Evolutionary conservation across 2,888 invertebrate species (phyloP).

Genomic region (Latrodectus elegans): DNA sequence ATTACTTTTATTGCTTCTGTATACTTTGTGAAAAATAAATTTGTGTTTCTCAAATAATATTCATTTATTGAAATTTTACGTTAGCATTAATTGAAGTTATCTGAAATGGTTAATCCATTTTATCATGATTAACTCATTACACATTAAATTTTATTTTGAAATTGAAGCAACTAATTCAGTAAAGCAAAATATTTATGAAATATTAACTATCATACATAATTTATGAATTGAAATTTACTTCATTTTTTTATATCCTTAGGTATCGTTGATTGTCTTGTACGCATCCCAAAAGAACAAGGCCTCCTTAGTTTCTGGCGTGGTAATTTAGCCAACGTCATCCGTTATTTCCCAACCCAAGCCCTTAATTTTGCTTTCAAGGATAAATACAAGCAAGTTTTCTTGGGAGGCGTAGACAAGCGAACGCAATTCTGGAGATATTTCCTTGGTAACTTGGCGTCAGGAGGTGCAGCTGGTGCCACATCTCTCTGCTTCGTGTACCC

Average conservation of each 20-base stretch:
- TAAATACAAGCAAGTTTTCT: slow-evolving; percentile 84
- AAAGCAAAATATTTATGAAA: no score
- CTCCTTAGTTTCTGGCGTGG: slow-evolving; percentile 91
- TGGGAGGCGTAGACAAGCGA: slow-evolving; percentile 76
- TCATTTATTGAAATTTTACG: no score
- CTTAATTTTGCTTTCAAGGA: slow-evolving; percentile 97
- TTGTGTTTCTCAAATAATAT: no score
- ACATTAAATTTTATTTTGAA: no score
- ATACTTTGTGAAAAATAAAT: no score
- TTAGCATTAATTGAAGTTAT: no score
- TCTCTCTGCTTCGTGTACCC: slow-evolving; percentile 76
- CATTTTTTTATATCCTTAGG: slow-evolving; percentile 76
- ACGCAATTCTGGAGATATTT: slow-evolving; percentile 76
- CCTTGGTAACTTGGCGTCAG: slow-evolving; percentile 75
- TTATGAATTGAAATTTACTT: not conserved
- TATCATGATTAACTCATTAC: no score
- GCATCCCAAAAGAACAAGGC: slow-evolving; percentile 91
- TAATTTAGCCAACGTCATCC: slow-evolving; percentile 93
- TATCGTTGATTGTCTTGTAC: slow-evolving; percentile 87
- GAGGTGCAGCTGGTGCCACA: slow-evolving; percentile 76
- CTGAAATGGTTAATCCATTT: no score
- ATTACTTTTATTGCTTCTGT: no score
- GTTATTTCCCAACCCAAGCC: slow-evolving; percentile 96
- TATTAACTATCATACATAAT: no score
- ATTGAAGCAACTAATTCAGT: no score